Evolutionary conservation across 2,797 vertebrate genomes (phyloP).

Genomic region (Tarsius wallacei): DNA sequence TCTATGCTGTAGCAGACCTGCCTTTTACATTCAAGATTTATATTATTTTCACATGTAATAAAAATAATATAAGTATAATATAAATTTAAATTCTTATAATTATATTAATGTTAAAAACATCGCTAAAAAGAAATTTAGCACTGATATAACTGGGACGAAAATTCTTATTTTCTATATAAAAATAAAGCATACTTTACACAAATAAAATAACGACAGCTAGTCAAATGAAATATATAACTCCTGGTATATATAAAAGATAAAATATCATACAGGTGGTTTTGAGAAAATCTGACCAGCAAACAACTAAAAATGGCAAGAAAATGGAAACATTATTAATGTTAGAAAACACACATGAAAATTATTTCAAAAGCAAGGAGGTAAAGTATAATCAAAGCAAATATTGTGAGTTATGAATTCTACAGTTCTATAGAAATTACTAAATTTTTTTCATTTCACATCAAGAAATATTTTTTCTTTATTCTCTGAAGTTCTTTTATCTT

Average conservation of each 20-base stretch:
- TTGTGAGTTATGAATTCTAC: neutral
- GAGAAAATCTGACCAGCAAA: slow-evolving; percentile 49
- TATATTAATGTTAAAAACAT: neutral
- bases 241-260: slow-evolving; percentile 56
- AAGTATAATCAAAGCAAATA: slow-evolving; percentile 32
- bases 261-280: slow-evolving; percentile 37
- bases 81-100: neutral
- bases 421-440: slow-evolving; percentile 19
- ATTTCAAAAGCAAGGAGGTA: slow-evolving; percentile 58
- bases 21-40: neutral
- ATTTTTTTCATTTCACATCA: slow-evolving; percentile 28
- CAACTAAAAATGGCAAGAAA: slow-evolving; percentile 68
- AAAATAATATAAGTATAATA: neutral
- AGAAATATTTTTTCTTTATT: neutral
- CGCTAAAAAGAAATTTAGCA: slow-evolving; percentile 17
- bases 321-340: slow-evolving; percentile 13
- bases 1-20: neutral
- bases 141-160: slow-evolving; percentile 2
- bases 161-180: slow-evolving; percentile 49
- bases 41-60: slow-evolving; percentile 26
- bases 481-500: neutral
- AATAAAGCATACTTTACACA: slow-evolving; percentile 51
- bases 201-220: slow-evolving; percentile 57
- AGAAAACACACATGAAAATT: slow-evolving; percentile 63
- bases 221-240: slow-evolving; percentile 56